phyloP scores from a whole-genome alignment of 2,113 vertebrate species.

The Cyphomyrus discorhynchus region DNA sequence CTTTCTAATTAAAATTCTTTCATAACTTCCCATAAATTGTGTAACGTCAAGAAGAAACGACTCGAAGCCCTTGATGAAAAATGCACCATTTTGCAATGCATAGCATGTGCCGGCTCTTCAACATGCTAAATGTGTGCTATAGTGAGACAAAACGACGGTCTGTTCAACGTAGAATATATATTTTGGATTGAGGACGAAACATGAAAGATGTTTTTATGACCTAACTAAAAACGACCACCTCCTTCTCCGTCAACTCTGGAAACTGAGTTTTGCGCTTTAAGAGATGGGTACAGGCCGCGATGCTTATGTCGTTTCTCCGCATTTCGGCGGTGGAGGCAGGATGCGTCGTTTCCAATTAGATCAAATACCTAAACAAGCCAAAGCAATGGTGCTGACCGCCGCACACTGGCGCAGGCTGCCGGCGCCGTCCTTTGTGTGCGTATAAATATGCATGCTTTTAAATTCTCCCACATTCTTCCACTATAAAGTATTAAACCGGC shows the following conservation, averaged over 20 bases:
- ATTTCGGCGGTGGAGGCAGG: not conserved
- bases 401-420: not conserved
- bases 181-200: not conserved
- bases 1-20: not conserved
- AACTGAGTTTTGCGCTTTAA: not conserved
- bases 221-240: not conserved
- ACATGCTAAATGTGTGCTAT: not conserved
- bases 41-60: not conserved
- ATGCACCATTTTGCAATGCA: not conserved
- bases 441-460: not conserved
- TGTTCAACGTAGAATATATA: not conserved
- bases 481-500: not conserved
- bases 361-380: constrained; percentile 6
- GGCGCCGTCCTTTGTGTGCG: not conserved
- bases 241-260: not conserved
- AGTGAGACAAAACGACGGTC: not conserved
- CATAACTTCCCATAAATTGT: not conserved
- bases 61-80: not conserved
- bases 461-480: not conserved
- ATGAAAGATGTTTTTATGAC: not conserved
- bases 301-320: constrained; percentile 14
- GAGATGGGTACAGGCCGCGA: constrained; percentile 4
- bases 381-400: not conserved
- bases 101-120: too few relatives aligned
- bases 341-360: constrained; percentile 5